phyloP scores from a whole-genome alignment of 1,140 invertebrate genomes.

The Drosophila novamexicana region DNA sequence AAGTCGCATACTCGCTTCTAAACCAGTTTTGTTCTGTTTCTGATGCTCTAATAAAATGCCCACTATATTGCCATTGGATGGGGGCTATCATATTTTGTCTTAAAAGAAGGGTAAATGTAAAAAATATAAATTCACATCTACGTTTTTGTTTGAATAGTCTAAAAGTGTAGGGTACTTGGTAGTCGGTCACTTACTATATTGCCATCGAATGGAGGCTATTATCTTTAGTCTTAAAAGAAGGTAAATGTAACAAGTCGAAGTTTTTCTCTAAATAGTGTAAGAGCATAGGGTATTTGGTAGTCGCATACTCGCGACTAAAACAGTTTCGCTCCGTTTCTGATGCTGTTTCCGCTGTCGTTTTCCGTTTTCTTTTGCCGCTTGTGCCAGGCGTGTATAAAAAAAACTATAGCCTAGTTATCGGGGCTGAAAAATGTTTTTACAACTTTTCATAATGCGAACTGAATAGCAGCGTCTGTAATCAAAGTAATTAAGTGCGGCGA shows the following conservation, averaged over 20 bases:
- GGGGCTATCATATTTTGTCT: no score
- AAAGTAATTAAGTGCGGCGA: constrained; percentile 24
- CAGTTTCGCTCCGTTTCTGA: neutral
- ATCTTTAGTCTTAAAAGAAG: no score
- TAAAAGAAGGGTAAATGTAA: no score
- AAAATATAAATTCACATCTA: no score
- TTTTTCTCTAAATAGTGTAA: neutral
- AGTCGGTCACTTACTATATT: no score
- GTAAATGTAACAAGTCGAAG: no score
- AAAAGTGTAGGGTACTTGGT: no score
- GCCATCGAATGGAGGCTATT: no score
- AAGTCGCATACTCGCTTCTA: neutral
- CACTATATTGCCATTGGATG: no score
- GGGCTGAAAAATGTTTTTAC: constrained; percentile 29
- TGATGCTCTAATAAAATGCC: no score
- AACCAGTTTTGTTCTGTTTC: no score
- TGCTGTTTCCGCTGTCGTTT: constrained; percentile 9
- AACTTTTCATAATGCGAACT: constrained; percentile 26
- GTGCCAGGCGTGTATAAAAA: constrained; percentile 1
- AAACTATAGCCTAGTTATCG: constrained; percentile 33
- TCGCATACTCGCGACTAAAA: neutral
- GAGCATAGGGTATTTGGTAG: neutral
- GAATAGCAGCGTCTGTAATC: constrained; percentile 6
- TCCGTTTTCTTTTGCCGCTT: neutral
- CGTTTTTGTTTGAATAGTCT: no score